A percentile compares a stretch with the other conserved stretches of the same genome.
Evolutionary conservation across 2,797 vertebrate genomes (phyloP).

Genomic region (Megaceryle alcyon): DNA sequence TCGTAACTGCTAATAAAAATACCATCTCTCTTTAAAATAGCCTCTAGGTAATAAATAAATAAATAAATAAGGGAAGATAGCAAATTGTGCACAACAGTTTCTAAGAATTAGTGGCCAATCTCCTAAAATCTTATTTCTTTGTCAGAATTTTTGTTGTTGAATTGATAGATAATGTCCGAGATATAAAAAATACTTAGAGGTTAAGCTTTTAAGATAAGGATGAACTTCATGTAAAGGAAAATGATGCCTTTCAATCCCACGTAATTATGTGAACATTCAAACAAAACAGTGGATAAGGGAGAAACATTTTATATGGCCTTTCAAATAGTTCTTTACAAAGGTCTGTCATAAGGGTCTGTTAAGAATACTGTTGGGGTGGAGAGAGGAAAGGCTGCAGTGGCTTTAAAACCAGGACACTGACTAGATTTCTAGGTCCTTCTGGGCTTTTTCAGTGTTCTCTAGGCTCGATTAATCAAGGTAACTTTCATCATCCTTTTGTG

Average conservation of each 20-base stretch:
- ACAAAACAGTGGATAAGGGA: background rate
- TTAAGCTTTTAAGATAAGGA: background rate
- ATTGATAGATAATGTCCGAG: background rate
- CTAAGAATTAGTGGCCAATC: background rate
- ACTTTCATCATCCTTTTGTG: background rate
- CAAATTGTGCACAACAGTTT: background rate
- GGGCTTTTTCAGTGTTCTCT: background rate
- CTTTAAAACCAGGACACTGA: background rate
- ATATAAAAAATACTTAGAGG: background rate
- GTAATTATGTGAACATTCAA: background rate
- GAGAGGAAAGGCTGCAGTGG: background rate
- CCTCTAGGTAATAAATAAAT: background rate
- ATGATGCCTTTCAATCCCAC: background rate
- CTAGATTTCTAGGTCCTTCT: slow-evolving; percentile 3
- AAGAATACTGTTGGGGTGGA: background rate
- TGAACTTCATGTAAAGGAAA: background rate
- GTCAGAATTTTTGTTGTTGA: background rate
- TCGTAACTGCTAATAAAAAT: background rate
- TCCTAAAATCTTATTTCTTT: background rate
- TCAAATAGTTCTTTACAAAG: background rate
- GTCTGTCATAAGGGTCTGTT: background rate
- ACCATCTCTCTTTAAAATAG: background rate
- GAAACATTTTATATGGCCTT: background rate
- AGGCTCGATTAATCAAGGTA: background rate
- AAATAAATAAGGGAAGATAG: background rate